Percentiles rank a stretch among this genome's conserved stretches.
Evolutionary conservation across 2,113 vertebrate genomes (phyloP).

Genomic region (Laterallus jamaicensis): DNA sequence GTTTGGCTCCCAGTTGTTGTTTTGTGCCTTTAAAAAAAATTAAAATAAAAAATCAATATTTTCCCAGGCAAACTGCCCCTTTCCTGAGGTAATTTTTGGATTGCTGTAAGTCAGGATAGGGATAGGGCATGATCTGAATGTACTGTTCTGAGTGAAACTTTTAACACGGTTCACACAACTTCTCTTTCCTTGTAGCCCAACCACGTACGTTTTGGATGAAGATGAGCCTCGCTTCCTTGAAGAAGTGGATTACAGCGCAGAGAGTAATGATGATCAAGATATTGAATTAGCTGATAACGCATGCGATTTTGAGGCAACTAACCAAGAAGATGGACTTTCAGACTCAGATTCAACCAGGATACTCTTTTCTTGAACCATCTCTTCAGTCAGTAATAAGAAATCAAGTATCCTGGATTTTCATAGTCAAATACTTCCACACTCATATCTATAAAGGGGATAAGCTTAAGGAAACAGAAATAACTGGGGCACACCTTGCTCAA

Average conservation of each 20-base stretch:
- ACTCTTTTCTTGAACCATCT: constrained; percentile 66
- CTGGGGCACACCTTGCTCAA: constrained; percentile 55
- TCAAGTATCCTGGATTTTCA: constrained; percentile 46
- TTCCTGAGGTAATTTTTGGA: background rate
- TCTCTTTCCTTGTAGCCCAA: constrained; percentile 79
- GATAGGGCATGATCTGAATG: background rate
- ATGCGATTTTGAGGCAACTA: constrained; percentile 75
- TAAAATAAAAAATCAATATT: background rate
- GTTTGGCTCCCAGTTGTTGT: background rate
- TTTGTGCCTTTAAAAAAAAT: background rate
- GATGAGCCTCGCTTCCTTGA: constrained; percentile 96
- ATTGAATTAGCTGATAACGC: constrained; percentile 75
- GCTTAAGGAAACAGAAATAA: constrained; percentile 54
- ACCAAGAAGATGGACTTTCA: constrained; percentile 82
- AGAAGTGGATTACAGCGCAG: constrained; percentile 97
- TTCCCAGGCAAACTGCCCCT: background rate
- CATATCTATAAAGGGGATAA: constrained; percentile 50
- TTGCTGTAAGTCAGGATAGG: background rate
- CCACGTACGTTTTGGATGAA: constrained; percentile 93
- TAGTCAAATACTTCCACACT: background rate
- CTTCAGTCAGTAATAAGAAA: constrained; percentile 29
- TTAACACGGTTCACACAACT: background rate
- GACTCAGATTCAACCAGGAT: constrained; percentile 83
- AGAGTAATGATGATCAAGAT: constrained; percentile 92
- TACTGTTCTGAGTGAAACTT: background rate